Evolutionary conservation across 2,888 invertebrate genomes (phyloP), one percentile per base, ranked within the genome.

Genomic region (Podabrus alpinus): DNA sequence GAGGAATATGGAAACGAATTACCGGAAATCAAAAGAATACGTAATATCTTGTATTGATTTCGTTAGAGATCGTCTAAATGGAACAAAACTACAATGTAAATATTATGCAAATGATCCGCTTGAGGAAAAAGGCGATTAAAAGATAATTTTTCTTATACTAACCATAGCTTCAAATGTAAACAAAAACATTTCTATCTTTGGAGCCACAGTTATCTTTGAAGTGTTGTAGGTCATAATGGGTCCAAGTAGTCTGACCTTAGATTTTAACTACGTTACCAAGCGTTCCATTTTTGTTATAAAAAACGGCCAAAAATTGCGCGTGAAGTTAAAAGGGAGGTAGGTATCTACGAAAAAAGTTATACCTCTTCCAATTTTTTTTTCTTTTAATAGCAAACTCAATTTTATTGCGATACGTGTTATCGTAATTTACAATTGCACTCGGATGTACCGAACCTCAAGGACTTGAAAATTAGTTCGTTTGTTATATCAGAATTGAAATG

Each of bases 241-340:
- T 75, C 71, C 75, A 69, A 64, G 71, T 70, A 29, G 74, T 77
- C 74, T 77, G 77, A 77, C 77, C 69, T 61, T 21, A 69, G 59
- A 60, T 9, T 24, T 67, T 15, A 67, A 45, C 45, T 45, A 45
- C 45, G 45, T 45, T 45, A n/a, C 13, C 45, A 45, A 45, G 45
- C 45, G 45, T 45, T 45, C 9, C 45, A 45, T 9, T 24, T 24
- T 9, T 24, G 9, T 24, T 24, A 9, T 24, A 24, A 24, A 24
- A 19, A 19, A 24, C 7, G 24, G 7, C 9, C 24, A 24, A 24
- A 24, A 24, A 24, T 9, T 24, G 24, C 24, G 24, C 24, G 9
- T 9, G 24, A 7, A 9, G 9, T 24, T 24, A 9, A 9, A 9
- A 24, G 9, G 24, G 7, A 24, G n/a, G n/a, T n/a, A n/a, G n/a